phyloP scores from a whole-genome alignment of 2,888 invertebrate species.

The Heteromyza rotundicornis region DNA sequence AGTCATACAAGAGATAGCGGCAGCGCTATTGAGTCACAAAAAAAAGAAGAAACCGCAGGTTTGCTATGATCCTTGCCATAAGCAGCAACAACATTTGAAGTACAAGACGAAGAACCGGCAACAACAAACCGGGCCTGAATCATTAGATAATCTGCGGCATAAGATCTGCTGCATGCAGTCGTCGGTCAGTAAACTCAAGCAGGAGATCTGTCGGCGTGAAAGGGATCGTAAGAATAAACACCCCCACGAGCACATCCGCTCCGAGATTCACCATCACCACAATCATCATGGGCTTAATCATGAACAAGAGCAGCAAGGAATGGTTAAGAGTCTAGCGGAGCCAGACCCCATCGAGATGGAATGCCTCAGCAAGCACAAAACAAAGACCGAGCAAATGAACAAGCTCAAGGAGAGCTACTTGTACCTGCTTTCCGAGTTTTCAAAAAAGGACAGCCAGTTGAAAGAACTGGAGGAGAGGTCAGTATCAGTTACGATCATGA shows the following conservation, averaged over 20 bases:
- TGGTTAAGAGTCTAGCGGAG: conserved; percentile 33
- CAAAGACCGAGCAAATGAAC: conserved; percentile 46
- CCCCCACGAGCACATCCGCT: not conserved
- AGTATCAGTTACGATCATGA: too few relatives aligned
- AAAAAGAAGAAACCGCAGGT: conserved; percentile 29
- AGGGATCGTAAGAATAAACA: conserved; percentile 18
- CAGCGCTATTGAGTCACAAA: conserved; percentile 40
- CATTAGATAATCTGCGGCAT: conserved; percentile 36
- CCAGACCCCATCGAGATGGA: conserved; percentile 41
- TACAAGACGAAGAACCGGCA: too few relatives aligned
- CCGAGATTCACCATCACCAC: too few relatives aligned
- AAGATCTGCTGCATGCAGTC: conserved; percentile 47
- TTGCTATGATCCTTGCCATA: conserved; percentile 9
- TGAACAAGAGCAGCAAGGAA: not conserved
- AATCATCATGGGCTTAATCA: too few relatives aligned
- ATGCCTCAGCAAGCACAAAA: conserved; percentile 43
- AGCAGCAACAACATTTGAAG: not conserved
- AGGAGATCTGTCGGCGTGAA: conserved; percentile 41
- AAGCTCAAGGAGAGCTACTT: conserved; percentile 57
- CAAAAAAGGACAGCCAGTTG: conserved; percentile 55
- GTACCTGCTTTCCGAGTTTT: conserved; percentile 49
- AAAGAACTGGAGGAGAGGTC: conserved; percentile 52
- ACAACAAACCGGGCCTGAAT: not conserved
- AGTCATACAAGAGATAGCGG: conserved; percentile 46
- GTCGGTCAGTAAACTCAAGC: conserved; percentile 44